Base-by-base conservation (phyloP, 2,113 vertebrate species). In the Nycticorax nycticorax region DNA sequence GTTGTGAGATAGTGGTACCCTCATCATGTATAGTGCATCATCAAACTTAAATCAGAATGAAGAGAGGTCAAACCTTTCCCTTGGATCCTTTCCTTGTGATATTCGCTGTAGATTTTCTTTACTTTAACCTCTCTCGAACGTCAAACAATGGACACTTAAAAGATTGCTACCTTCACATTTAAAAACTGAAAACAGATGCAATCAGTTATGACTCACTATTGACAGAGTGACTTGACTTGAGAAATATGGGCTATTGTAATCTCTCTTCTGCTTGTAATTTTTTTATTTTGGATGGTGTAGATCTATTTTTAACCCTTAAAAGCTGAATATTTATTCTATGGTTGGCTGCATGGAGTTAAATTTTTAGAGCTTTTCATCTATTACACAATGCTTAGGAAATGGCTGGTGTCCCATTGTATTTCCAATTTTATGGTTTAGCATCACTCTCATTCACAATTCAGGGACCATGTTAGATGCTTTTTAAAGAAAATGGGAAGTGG, bases 21-120 rank as follows among this genome's bases (percentile, higher is more conserved):
- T 97, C 53, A 68, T 95, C 83, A 30, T 89, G 87, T 93, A 85
- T 22, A 89, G 76, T 60, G 60, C 76, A 91, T 95, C 92, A 88
- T 93, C 93, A 95, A 88, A 94, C 89, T 85, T 91, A 92, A 93
- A 93, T 92, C 86, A 91, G 56, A 87, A 47, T 63, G 47, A 67
- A 63, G 33, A 92, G 35, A 64, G 66, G n/a, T 68, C 57, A 82
- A 30, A 85, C 53, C 57, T 94, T 73, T 91, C 39, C 50, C 22
- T 87, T 85, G 35, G 14, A 56, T 82, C 16, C 6, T 82, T 87
- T 75, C 68, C 39, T 68, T 94, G 27, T 53, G 59, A 63, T 52
- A 79, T 35, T 79, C 45, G 68, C 17, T 79, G 37, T 72, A 60
- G n/a, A 52, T 72, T 91, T 95, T 82, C 48, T 68, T 89, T 48